These are phyloP conservation scores for Phoenicopterus ruber DNA, from an alignment of 2,113 vertebrate species.

Conservation along the genomic window DNA sequence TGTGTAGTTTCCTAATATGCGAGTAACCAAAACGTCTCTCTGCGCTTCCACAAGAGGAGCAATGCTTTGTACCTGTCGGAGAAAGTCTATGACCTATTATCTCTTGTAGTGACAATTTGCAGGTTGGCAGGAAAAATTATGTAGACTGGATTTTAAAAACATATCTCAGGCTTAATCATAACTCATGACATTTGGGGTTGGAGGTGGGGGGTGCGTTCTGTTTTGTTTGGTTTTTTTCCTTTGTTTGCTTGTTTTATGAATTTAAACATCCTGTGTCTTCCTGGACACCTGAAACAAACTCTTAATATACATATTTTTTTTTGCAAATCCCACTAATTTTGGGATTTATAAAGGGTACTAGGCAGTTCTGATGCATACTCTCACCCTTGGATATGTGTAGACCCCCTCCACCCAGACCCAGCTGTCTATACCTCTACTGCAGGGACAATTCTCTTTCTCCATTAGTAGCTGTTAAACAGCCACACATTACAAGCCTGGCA, in stretches of 20 bases:
- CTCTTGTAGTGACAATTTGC: not conserved
- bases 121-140: not conserved
- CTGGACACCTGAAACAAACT: not conserved
- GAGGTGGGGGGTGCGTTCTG: rapidly evolving
- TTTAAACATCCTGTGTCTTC: not conserved
- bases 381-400: not conserved
- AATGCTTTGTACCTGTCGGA: not conserved
- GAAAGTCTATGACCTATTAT: not conserved
- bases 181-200: not conserved
- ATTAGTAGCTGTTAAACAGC: not conserved
- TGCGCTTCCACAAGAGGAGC: not conserved
- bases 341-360: not conserved
- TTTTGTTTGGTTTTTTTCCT: not conserved
- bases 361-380: not conserved
- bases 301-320: no score
- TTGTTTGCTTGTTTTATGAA: not conserved
- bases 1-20: not conserved
- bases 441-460: not conserved
- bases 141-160: not conserved
- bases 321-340: not conserved
- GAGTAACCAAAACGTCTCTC: not conserved
- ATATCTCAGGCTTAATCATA: not conserved
- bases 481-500: not conserved
- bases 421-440: not conserved
- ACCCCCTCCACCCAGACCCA: not conserved